Base-by-base conservation (phyloP, 2,113 vertebrate species). In the Chaetorhynchus papuensis region DNA sequence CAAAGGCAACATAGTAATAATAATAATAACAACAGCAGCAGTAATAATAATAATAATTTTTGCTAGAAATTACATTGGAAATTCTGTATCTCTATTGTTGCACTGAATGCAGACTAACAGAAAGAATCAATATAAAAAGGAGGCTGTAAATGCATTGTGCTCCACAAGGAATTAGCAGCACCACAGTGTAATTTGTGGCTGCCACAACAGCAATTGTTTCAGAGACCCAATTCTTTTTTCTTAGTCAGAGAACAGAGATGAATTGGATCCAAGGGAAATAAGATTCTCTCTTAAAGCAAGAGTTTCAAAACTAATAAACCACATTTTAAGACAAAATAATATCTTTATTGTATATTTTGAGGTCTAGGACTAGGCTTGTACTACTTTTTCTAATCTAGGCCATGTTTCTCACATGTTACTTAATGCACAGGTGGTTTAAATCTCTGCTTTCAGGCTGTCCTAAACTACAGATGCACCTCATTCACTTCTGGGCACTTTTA, bases 221-320 rank as follows among this genome's bases (percentile, higher is more conserved):
- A 83, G 81, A 95, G 42, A 84, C 33, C 7, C 9, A 27, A 15
- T 24, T 91, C 87, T 87, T 79, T 45, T 47, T 87, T 85, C 81
- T 71, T 65, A 66, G 88, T 94, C 71, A 78, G 69, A 64, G 49
- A 96, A 68, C 28, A 76, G 57, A 81, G 69, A 79, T 50, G 44
- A 82, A 87, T 10, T 85, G 61, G 50, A 82, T 94, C 78, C 89
- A 93, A 72, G 87, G 89, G 84, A 87, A 97, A 93, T 93, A 93
- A 85, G 74, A 89, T 30, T 82, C 57, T 71, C n/a, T 71, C 77
- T 82, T 82, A 79, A 93, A 87, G 57, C 22, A 76, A 82, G 66
- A 70, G 30, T 79, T 93, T 79, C 69, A 61, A 79, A 89, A 86
- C 57, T 61, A 94, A 94, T 89, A 85, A 94, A 65, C 26, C 12